Evolutionary conservation across 2,888 invertebrate genomes (phyloP), one percentile per base, ranked within the genome.

Genomic region (Serrognathus titanus): DNA sequence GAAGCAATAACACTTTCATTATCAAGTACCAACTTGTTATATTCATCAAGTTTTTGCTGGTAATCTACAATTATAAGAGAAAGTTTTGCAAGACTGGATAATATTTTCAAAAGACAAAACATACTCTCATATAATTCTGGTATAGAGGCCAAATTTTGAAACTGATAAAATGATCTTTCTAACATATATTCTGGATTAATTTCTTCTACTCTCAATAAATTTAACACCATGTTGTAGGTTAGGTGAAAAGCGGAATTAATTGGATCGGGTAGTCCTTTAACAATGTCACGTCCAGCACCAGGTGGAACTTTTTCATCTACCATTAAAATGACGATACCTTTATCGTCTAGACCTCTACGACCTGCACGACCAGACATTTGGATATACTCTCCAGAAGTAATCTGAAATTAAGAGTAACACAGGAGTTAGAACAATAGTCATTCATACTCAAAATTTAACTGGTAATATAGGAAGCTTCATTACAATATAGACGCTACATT

Each of bases 281-380:
- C 85, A 69, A 92, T 90, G 52, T 83, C 85, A 60, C 89, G 86
- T 0, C 90, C 90, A 3, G 86, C 82, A 0, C 84, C 79, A 0
- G 89, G 89, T 20, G 91, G 91, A 62, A 99, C 93, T 78, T 95
- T 94, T 78, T 98, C 95, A 75, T 99, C 98, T 12, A 99, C 90
- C 96, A 99, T 99, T 45, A 99, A 82, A 65, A 99, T 98, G 6
- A 99, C 98, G 55, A 98, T 96, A 63, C 92, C 94, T 77, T 94
- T 93, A 76, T 97, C 97, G 76, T 99, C 99, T 47, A 97, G 80
- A 55, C 99, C 98, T 75, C 99, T 86, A 53, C 99, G 86, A 2
- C 99, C 99, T 0, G 99, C 99, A 62, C 99, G 85, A 0, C 99
- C 99, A 9, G 97, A 95, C 99, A 99, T 99, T 79, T 99, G 99